Evolutionary conservation across 1,140 invertebrate genomes (phyloP).

Genomic region (Cherax quadricarinatus): DNA sequence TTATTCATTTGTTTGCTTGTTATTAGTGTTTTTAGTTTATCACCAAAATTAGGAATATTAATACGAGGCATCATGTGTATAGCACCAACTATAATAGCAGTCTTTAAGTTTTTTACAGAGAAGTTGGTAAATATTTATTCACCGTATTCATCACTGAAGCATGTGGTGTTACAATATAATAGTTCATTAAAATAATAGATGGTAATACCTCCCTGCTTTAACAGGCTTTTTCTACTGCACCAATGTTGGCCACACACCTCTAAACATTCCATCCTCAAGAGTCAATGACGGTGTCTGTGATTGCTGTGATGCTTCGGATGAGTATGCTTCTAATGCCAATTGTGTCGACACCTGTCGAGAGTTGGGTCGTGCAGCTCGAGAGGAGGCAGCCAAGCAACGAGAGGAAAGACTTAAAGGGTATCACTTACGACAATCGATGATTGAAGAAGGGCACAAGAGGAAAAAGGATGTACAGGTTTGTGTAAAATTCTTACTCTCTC

Average conservation of each 20-base stretch:
- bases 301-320: constrained; percentile 98
- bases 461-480: constrained; percentile 84
- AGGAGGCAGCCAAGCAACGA: constrained; percentile 84
- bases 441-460: constrained; percentile 84
- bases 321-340: constrained; percentile 79
- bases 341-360: constrained; percentile 91
- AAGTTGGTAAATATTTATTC: too few species aligned
- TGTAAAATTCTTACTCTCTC: too few species aligned
- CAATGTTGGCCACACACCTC: constrained; percentile 89
- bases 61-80: too few species aligned
- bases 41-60: too few species aligned
- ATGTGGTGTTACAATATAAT: too few species aligned
- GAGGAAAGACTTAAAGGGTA: constrained; percentile 88
- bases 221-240: constrained; percentile 86
- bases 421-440: constrained; percentile 86
- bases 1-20: too few species aligned
- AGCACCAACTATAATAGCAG: too few species aligned
- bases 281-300: constrained; percentile 99
- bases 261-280: constrained; percentile 89
- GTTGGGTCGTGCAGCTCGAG: constrained; percentile 86
- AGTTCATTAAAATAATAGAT: too few species aligned
- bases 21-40: too few species aligned
- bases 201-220: too few species aligned
- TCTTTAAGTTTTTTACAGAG: too few species aligned
- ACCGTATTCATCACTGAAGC: too few species aligned